Percentiles rank a stretch among this genome's conserved stretches.
phyloP scores from a whole-genome alignment of 1,140 invertebrate species.

The Potamilus streckersoni region DNA sequence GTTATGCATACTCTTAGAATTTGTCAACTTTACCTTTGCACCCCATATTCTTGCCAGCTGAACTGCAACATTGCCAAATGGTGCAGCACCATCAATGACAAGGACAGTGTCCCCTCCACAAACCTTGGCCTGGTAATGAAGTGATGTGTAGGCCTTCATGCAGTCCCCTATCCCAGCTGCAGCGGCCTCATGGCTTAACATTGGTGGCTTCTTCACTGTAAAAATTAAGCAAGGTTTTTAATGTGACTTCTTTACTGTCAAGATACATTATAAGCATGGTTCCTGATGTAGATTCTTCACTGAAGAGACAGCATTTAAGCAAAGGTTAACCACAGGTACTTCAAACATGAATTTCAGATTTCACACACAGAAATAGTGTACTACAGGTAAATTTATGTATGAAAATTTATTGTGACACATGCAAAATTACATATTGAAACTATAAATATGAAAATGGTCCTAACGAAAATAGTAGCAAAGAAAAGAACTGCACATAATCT shows the following conservation, averaged over 20 bases:
- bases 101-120: slow-evolving; percentile 69
- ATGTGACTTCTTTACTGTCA: slow-evolving; percentile 68
- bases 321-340: not conserved
- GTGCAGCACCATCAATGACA: slow-evolving; percentile 69
- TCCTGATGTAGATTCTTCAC: slow-evolving; percentile 65
- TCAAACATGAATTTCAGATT: no score
- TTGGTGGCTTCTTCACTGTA: slow-evolving; percentile 68
- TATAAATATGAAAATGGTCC: no score
- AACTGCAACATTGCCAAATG: slow-evolving; percentile 67
- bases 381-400: no score
- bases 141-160: slow-evolving; percentile 69
- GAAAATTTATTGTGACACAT: no score
- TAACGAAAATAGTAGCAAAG: no score
- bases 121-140: slow-evolving; percentile 69
- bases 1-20: no score
- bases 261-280: slow-evolving; percentile 7
- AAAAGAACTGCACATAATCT: no score
- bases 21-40: slow-evolving; percentile 62
- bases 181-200: slow-evolving; percentile 68
- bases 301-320: slow-evolving; percentile 40
- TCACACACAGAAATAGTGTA: no score
- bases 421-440: no score
- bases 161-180: slow-evolving; percentile 70
- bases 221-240: slow-evolving; percentile 14
- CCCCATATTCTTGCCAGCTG: slow-evolving; percentile 70